These are phyloP conservation scores for Tipula confusa DNA, from an alignment of 2,888 invertebrate species.

Conservation along the genomic window DNA sequence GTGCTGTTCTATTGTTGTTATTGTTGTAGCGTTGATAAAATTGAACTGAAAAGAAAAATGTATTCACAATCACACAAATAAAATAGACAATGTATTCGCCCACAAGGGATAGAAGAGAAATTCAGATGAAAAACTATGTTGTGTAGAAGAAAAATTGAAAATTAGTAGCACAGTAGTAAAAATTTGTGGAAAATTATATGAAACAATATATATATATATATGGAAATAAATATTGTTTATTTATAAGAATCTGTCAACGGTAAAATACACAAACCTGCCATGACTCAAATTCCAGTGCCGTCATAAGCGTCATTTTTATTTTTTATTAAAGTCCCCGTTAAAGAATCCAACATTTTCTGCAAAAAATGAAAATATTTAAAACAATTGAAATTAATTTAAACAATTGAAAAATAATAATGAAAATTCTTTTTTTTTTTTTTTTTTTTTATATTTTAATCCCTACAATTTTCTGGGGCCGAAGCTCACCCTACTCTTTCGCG, in stretches of 20 bases:
- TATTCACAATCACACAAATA: conserved; percentile 6
- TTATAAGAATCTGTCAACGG: too few species aligned
- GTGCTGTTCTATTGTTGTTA: neutral
- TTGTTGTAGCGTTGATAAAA: neutral
- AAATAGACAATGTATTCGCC: conserved; percentile 20
- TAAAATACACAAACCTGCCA: neutral
- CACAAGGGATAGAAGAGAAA: conserved; percentile 20
- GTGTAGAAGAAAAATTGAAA: neutral
- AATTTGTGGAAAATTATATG: neutral
- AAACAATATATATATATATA: too few species aligned
- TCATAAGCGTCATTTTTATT: neutral
- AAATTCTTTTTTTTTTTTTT: too few species aligned
- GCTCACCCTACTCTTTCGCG: too few species aligned
- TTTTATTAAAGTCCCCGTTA: neutral
- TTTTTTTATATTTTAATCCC: too few species aligned
- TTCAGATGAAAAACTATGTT: neutral
- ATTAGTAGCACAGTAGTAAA: neutral
- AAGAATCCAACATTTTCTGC: neutral
- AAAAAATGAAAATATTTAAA: neutral
- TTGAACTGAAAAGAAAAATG: neutral
- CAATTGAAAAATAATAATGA: neutral
- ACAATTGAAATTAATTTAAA: neutral
- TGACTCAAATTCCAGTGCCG: neutral
- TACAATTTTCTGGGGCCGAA: neutral
- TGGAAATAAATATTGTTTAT: too few species aligned